Base-by-base conservation (phyloP, 2,888 invertebrate species). In the Lomographa bimaculata region DNA sequence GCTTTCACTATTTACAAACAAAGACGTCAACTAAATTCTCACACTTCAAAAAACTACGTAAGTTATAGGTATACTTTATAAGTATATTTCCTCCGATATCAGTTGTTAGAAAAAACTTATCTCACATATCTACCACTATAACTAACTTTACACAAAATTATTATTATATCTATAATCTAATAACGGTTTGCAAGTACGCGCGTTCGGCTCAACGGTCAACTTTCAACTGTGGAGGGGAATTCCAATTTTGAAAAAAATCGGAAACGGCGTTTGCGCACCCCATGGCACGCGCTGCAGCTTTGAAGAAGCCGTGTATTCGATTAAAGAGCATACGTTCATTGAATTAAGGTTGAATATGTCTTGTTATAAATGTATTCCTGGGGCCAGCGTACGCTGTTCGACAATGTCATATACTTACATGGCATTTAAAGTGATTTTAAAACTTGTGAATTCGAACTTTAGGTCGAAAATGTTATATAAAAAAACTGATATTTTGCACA, bases 231-330 rank as follows among this genome's bases (percentile, higher is more conserved):
- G 50, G 56, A 60, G 52, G 59, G 28, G 64, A 58, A 52, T 70
- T 66, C 64, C 57, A 58, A 77, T 71, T 71, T 72, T 50, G 70
- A 81, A 83, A 75, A 61, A 66, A 63, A 67, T 77, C 78, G 82
- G 77, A 79, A 77, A 71, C 60, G 74, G 74, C 85, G 82, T 69
- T 57, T 53, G 79, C 86, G 87, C 87, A 86, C 85, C 86, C 86
- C 70, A 75, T 45, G 71, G 85, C 84, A 85, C 86, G 85, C 77
- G 85, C 81, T 68, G 53, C 66, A 54, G 50, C 50, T 57, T 58
- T 7, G 24, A 39, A 26, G 23, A 34, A 36, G 9, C 4, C 7
- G 30, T 2, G 5, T 4, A 16, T 14, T 0, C 3, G 1, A 27
- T 24, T 27, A 17, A 21, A 1, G 2, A 37, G 28, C 23, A 39